Conservation (phyloP, 2,113 vertebrate species). For the Rafetus swinhoei region DNA sequence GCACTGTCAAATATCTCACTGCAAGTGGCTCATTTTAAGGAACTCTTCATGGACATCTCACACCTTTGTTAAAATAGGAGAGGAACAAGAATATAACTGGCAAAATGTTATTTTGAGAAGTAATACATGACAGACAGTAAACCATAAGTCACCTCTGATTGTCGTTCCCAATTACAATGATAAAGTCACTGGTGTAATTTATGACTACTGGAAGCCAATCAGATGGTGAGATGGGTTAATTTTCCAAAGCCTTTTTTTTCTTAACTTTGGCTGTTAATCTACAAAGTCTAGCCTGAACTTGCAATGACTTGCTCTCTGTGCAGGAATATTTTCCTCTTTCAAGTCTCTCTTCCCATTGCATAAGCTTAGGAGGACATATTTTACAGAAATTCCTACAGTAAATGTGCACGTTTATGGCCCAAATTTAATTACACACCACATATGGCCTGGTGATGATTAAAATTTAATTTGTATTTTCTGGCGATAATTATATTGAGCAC, state of each 20-base stretch:
- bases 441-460: neutral
- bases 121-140: neutral
- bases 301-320: neutral
- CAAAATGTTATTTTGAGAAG: neutral
- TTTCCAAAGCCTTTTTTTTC: neutral
- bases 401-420: rapidly evolving
- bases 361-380: neutral
- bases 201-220: rapidly evolving
- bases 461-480: neutral
- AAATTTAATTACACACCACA: rapidly evolving
- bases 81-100: neutral
- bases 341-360: rapidly evolving
- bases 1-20: rapidly evolving
- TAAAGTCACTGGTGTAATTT: neutral
- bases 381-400: neutral
- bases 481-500: rapidly evolving
- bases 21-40: neutral
- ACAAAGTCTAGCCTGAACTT: neutral
- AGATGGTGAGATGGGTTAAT: rapidly evolving
- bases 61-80: neutral
- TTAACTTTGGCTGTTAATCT: neutral
- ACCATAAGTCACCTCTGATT: neutral
- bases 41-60: rapidly evolving
- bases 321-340: neutral
- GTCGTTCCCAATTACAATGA: neutral